Evolutionary conservation across 2,888 invertebrate species (phyloP).

Genomic region (Lithophane socia): DNA sequence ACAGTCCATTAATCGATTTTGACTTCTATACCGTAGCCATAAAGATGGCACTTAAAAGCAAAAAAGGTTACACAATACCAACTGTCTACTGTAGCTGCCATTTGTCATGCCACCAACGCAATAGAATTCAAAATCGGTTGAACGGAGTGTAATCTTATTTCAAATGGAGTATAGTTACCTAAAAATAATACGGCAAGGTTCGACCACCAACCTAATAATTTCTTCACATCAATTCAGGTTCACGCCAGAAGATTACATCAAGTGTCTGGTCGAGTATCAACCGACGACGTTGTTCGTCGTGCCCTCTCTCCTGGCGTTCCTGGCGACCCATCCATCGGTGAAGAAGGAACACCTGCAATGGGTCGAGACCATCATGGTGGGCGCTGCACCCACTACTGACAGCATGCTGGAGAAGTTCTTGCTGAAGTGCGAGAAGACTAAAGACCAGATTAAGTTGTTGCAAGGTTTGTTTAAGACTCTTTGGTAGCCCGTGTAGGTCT

Average conservation of each 20-base stretch:
- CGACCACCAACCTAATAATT: neutral
- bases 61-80: too few relatives aligned
- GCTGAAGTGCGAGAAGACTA: conserved; percentile 89
- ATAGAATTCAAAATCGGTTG: too few relatives aligned
- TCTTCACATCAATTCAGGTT: conserved; percentile 85
- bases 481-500: neutral
- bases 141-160: too few relatives aligned
- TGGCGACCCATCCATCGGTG: conserved; percentile 93
- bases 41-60: too few relatives aligned
- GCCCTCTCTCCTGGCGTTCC: conserved; percentile 94
- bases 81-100: too few relatives aligned
- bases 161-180: too few relatives aligned
- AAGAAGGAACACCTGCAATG: conserved; percentile 92
- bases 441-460: conserved; percentile 85
- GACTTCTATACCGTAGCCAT: too few relatives aligned
- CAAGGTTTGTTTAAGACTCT: conserved; percentile 78
- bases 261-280: conserved; percentile 90
- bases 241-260: conserved; percentile 93
- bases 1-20: too few relatives aligned
- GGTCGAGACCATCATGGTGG: conserved; percentile 92
- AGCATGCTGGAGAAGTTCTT: conserved; percentile 91
- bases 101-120: too few relatives aligned
- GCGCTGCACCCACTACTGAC: conserved; percentile 94
- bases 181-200: neutral
- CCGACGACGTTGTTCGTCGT: conserved; percentile 93